Conservation (phyloP, 2,888 invertebrate species). For the Cephus pygmeus region DNA sequence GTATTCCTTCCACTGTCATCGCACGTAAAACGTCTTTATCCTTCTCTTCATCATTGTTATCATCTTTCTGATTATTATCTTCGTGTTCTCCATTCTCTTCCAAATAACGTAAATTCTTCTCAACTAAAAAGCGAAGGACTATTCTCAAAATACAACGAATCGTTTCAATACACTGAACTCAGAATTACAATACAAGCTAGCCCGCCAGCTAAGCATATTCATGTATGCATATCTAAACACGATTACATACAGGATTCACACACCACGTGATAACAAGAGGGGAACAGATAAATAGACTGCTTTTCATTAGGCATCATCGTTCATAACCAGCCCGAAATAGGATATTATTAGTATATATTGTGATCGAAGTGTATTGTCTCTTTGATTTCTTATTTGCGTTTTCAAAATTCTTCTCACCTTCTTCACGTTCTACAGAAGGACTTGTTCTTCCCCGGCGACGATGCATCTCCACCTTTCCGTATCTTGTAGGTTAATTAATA, state of each 20-base stretch:
- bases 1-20: constrained; percentile 32
- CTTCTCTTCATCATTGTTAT: background rate
- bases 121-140: background rate
- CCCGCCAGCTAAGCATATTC: background rate
- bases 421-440: background rate
- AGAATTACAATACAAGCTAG: background rate
- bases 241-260: background rate
- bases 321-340: background rate
- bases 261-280: background rate
- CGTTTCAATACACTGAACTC: background rate
- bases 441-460: background rate
- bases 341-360: background rate
- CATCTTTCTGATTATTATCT: background rate
- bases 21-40: background rate
- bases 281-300: background rate
- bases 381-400: background rate
- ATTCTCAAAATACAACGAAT: background rate
- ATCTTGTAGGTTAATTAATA: background rate
- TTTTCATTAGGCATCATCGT: background rate
- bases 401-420: background rate
- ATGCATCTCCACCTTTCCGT: background rate
- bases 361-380: background rate
- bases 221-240: background rate
- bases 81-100: background rate
- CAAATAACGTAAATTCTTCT: background rate